These are phyloP conservation scores for Yponomeuta evonymella DNA, from an alignment of 2,888 invertebrate species.

Conservation along the genomic window DNA sequence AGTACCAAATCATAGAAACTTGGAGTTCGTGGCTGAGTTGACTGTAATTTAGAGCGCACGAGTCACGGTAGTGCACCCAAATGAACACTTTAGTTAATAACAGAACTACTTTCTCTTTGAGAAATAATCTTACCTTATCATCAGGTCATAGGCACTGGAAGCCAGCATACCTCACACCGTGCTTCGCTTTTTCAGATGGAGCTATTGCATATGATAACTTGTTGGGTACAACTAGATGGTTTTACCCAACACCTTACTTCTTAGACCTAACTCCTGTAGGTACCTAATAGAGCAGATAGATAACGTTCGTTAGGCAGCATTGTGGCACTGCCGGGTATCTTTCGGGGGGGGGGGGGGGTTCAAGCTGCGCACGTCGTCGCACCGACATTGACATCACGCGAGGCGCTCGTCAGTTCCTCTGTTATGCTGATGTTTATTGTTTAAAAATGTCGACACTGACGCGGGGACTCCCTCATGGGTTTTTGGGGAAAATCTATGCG, in stretches of 20 bases:
- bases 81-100: neutral
- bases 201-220: neutral
- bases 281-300: neutral
- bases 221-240: no score
- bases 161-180: neutral
- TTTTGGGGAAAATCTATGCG: conserved; percentile 31
- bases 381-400: conserved; percentile 53
- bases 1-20: conserved; percentile 45
- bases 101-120: neutral
- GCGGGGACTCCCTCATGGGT: conserved; percentile 27
- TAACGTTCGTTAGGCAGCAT: neutral
- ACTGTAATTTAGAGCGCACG: conserved; percentile 26
- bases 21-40: conserved; percentile 26
- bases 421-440: conserved; percentile 29
- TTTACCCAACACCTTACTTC: no score
- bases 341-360: conserved; percentile 5
- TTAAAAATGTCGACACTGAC: conserved; percentile 36
- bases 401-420: conserved; percentile 57
- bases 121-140: neutral
- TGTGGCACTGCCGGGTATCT: conserved; percentile 15
- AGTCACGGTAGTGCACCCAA: conserved; percentile 16
- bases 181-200: neutral
- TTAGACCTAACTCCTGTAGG: no score
- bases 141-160: neutral
- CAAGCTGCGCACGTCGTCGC: neutral